Base-by-base conservation (phyloP, 2,113 vertebrate species). In the Ardeotis arabs region DNA sequence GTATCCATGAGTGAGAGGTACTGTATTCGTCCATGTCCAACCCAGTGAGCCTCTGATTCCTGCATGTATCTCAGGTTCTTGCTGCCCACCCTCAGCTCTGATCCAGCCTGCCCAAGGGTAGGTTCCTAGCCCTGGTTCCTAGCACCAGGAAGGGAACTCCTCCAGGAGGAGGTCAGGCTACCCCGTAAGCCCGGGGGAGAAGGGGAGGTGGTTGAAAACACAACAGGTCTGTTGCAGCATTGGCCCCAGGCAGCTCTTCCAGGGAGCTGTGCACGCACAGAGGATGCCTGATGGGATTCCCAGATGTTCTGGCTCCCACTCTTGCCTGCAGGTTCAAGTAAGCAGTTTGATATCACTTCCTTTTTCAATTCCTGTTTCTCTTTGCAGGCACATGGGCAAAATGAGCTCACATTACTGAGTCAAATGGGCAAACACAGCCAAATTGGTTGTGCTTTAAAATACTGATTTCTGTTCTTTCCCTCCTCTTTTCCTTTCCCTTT, bases 281-380 rank as follows among this genome's bases (percentile, higher is more conserved):
- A 63, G 80, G 39, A 58, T 81, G 59, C 52, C 75, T 89, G 63
- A 79, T 82, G 55, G 82, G 78, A 93, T 95, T 96, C 77, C 82
- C 91, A 92, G 86, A 88, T 3, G 9, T 73, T 75, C 84, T 96
- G 85, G 64, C 91, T 95, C 78, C 56, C 50, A 44, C 74, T 93
- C 66, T 84, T 95, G 88, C 50, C 72, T 79, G 41, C 13, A 41
- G 22, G 68, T 86, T 92, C 72, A 59, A 84, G 70, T 95, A 95
- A 96, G 94, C 91, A 91, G 41, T 73, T 92, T 84, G 85, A 82
- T 87, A 86, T 64, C 25, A 84, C 62, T 95, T 96, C 93, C 87
- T 67, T 83, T 92, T 70, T 70, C 60, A 76, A 84, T 96, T 97
- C 95, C 94, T 94, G 88, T 94, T 97, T 97, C 59, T 73, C 56